Base-by-base conservation (phyloP, 2,113 vertebrate species). In the Poeciliopsis occidentalis region DNA sequence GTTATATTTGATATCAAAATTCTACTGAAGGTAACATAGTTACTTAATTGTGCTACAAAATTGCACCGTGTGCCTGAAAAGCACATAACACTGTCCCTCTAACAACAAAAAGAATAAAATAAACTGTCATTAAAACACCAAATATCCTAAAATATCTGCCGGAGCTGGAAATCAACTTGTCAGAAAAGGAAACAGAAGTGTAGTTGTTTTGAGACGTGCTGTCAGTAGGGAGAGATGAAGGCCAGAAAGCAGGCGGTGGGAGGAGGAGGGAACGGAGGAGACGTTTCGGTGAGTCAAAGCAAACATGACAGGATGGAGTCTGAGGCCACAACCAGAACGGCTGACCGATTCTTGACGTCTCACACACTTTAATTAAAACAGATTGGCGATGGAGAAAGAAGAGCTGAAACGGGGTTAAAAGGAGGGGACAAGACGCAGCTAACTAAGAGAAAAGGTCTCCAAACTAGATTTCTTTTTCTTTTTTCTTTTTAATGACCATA, bases 291-390 rank as follows among this genome's bases (percentile, higher is more conserved):
- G 86, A 91, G 76, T 88, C 81, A 90, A 74, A 91, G 79, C 86
- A 89, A 91, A 89, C 81, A 85, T 82, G 84, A 90, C 80, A 80
- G 66, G 69, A 80, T 75, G 37, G 81, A 88, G 83, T 69, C 73
- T 47, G 72, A 80, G 79, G 75, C 67, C 83, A 85, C 34, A 10
- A 60, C 66, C 44, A 73, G 67, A 78, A 67, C 29, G 68, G 76
- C 75, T 88, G 67, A 85, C 78, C 77, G 81, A 79, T 87, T 89
- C 92, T 91, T 92, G 90, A 92, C 85, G 88, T 86, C 90, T 85
- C 67, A 71, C 83, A 78, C 78, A 63, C 87, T 88, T 93, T 93
- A 90, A 93, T 94, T 94, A 90, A 92, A 94, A 87, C 64, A 86
- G 87, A 91, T 86, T 86, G 82, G 71, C 30, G 70, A 83, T 71